Base-by-base conservation (phyloP, 1,140 invertebrate genomes). In the Macrocentrus cingulum region DNA sequence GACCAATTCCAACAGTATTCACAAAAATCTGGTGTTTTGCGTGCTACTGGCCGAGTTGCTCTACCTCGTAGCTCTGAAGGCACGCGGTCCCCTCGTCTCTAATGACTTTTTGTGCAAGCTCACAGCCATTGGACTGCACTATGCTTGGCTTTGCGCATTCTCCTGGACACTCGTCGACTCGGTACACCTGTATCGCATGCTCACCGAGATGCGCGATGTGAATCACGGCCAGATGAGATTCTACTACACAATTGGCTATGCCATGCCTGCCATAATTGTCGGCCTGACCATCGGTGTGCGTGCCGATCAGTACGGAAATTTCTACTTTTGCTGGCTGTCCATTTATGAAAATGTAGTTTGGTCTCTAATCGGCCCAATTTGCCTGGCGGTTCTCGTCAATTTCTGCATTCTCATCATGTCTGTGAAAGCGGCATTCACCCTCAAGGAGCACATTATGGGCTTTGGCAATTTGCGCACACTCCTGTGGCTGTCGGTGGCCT, bases 171-270 rank as follows among this genome's bases (percentile, higher is more conserved):
- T 96, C 61, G 89, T 95, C 9, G 93, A 96, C 74, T 90, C 92
- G 7, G 83, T 97, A 56, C 96, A 98, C 80, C 80, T 98, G 9
- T 94, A 97, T 70, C 84, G 95, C 41, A 95, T 97, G 89, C 80
- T 98, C 36, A 95, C 94, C 1, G 95, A 98, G 80, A 90, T 98
- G 82, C 83, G 95, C 7, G 94, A 97, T 73, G 94, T 98, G 11
- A 98, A 99, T 81, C 92, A 96, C 71, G 95, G 94, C 0, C 89
- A 89, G 29, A 95, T 97, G 87, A 84, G 91, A 55, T 94, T 96
- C 72, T 98, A 97, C 72, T 94, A 95, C 68, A 89, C 93, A n/a
- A 84, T 95, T 67, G 95, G 94, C 5, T 98, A 97, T 71, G 94
- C 91, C n/a, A 84, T 94, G 41, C 95, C 95, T 2, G 94, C 94